Evolutionary conservation across 2,113 vertebrate genomes (phyloP).

Genomic region (Ovibos moschatus): DNA sequence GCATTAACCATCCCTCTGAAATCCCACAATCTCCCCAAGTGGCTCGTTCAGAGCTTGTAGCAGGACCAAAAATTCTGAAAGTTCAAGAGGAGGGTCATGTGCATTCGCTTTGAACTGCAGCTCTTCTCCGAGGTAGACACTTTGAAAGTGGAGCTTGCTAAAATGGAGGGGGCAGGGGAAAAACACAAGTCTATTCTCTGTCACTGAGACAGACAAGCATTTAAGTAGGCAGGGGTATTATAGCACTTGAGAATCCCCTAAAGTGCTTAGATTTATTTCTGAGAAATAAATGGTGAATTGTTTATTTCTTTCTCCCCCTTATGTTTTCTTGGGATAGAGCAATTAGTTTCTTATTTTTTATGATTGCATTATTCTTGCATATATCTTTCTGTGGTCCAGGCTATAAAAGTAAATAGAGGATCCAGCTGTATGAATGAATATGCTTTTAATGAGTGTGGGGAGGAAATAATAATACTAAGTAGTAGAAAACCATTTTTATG

Average conservation of each 20-base stretch:
- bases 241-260: constrained; percentile 44
- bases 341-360: constrained; percentile 74
- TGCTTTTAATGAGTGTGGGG: constrained; percentile 63
- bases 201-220: constrained; percentile 35
- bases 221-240: constrained; percentile 52
- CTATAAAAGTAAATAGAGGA: constrained; percentile 71
- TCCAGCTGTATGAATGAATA: constrained; percentile 69
- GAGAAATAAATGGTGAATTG: constrained; percentile 72
- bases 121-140: constrained; percentile 54
- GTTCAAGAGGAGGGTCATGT: constrained; percentile 59
- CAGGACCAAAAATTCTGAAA: constrained; percentile 56
- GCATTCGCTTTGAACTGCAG: constrained; percentile 58
- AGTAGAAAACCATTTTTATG: constrained; percentile 56
- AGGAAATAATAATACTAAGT: constrained; percentile 66
- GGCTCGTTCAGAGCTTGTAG: constrained; percentile 47
- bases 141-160: constrained; percentile 61
- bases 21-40: not conserved
- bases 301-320: constrained; percentile 59
- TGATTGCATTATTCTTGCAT: constrained; percentile 62
- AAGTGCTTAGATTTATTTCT: constrained; percentile 67
- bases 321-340: constrained; percentile 59
- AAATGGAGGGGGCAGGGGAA: constrained; percentile 8
- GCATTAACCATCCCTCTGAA: constrained; percentile 65
- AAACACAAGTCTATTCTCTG: not conserved
- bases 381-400: constrained; percentile 68